Percentiles rank a stretch among this genome's conserved stretches.
These are phyloP conservation scores for Agriopis leucophaearia DNA, from an alignment of 2,888 invertebrate genomes.

Conservation along the genomic window DNA sequence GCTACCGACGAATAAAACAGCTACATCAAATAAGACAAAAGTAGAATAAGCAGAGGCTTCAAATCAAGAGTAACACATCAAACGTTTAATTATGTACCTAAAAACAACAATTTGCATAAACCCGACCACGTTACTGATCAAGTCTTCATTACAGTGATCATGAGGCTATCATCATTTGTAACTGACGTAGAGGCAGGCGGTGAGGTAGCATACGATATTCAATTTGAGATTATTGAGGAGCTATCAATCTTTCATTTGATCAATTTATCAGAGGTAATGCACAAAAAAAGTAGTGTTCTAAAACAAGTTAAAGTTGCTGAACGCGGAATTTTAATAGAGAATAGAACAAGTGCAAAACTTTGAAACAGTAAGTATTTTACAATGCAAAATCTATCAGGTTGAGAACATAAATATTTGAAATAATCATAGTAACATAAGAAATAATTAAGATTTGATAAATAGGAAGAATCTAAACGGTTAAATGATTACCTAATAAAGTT, in stretches of 20 bases:
- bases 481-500: neutral
- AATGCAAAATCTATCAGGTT: neutral
- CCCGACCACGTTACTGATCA: constrained; percentile 39
- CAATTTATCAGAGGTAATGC: constrained; percentile 39
- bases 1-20: neutral
- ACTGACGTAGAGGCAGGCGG: constrained; percentile 53
- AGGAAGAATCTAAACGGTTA: neutral
- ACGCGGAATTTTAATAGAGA: constrained; percentile 9
- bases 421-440: too few relatives aligned
- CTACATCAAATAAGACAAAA: neutral
- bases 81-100: constrained; percentile 24
- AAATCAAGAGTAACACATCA: constrained; percentile 16
- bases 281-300: constrained; percentile 19
- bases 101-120: constrained; percentile 48
- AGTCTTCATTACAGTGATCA: constrained; percentile 43
- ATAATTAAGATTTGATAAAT: neutral
- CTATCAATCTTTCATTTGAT: constrained; percentile 49
- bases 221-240: constrained; percentile 56
- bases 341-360: neutral
- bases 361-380: neutral
- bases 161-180: constrained; percentile 58
- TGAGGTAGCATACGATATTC: constrained; percentile 53
- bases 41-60: neutral
- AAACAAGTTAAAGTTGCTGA: neutral
- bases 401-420: neutral